Evolutionary conservation across 2,113 vertebrate genomes (phyloP).

Genomic region (Indicator maculatus): DNA sequence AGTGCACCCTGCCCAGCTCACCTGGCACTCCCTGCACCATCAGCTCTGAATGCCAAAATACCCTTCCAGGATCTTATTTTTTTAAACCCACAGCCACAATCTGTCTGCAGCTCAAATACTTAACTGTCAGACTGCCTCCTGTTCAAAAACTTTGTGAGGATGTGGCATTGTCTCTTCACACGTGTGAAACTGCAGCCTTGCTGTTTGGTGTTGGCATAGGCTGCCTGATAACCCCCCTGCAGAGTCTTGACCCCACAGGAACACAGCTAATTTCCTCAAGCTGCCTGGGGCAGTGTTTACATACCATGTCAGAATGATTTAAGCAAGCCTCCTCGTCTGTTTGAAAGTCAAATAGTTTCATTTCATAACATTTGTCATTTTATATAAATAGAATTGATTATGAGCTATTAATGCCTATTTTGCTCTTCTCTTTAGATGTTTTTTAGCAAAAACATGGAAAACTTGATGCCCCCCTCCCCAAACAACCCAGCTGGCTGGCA

Average conservation of each 20-base stretch:
- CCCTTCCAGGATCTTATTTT: not conserved
- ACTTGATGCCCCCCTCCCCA: not conserved
- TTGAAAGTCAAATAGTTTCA: not conserved
- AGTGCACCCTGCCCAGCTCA: not conserved
- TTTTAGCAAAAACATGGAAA: not conserved
- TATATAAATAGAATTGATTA: not conserved
- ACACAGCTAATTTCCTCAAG: not conserved
- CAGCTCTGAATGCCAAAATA: accelerated
- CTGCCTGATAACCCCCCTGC: not conserved
- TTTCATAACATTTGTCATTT: not conserved
- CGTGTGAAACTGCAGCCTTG: not conserved
- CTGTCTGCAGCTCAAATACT: accelerated
- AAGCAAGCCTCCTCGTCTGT: not conserved
- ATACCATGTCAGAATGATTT: not conserved
- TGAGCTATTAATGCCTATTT: not conserved
- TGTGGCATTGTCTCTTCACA: accelerated
- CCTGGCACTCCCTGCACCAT: accelerated
- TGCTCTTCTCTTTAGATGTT: not conserved
- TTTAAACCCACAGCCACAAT: not conserved
- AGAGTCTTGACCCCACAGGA: accelerated
- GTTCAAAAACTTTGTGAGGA: not conserved
- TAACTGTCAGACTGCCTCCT: not conserved
- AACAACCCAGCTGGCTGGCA: not conserved
- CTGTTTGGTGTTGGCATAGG: accelerated
- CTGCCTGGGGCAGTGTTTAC: not conserved